Base-by-base conservation (phyloP, 2,113 vertebrate species). In the Proterorhinus semilunaris region DNA sequence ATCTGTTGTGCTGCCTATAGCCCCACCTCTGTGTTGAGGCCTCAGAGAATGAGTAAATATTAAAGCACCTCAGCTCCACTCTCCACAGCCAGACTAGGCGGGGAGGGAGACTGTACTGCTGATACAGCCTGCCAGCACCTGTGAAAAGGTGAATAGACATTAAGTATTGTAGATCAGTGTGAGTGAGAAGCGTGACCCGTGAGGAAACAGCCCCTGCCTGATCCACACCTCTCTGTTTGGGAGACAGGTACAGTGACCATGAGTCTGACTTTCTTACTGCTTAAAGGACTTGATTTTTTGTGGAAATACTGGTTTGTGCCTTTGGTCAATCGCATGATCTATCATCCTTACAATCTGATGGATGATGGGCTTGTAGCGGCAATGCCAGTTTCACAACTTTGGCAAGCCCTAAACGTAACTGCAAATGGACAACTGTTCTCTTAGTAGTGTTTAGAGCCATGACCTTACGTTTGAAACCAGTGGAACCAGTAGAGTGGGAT, bases 31-130 rank as follows among this genome's bases (percentile, higher is more conserved):
- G 79, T 82, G 51, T 65, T 21, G 59, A 84, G 76, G 75, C 69
- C 81, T 75, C 66, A 81, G 62, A 86, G 76, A 82, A 75, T 81
- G 75, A 84, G 89, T 90, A 90, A 91, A 92, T 86, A 90, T 69
- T 70, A 79, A 84, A 80, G 66, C 83, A 89, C 83, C 88, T 88
- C 80, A 78, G 76, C 73, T 85, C 54, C 36, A 75, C 75, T 81
- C 65, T 82, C 73, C 65, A 74, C 80, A 78, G 65, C 12, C 74
- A 72, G 73, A 69, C 66, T 15, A 61, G 67, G 66, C 68, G 67
- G 62, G 78, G 57, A 50, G 78, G 78, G 74, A 86, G 53, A 62
- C 65, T 65, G n/a, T 76, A 54, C 62, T 0, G 69, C 58, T 71
- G 73, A 65, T 8, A 49, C 68, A 50, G 81, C 72, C 75, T 76